These are phyloP conservation scores for Syngnathoides biaculeatus DNA, from an alignment of 2,113 vertebrate genomes.

Conservation along the genomic window DNA sequence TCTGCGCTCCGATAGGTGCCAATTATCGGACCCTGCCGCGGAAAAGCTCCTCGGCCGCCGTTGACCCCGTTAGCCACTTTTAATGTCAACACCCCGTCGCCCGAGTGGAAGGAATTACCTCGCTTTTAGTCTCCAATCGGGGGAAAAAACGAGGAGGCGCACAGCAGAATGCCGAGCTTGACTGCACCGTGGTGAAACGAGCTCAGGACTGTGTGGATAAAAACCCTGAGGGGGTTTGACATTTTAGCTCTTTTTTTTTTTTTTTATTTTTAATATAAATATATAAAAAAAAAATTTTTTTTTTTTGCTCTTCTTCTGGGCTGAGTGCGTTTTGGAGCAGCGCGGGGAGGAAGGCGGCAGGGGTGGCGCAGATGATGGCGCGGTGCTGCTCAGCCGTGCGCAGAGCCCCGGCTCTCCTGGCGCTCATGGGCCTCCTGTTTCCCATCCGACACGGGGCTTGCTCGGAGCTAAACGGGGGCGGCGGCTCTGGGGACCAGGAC, in stretches of 20 bases:
- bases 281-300: neutral
- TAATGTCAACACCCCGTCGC: slow-evolving; percentile 73
- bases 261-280: neutral
- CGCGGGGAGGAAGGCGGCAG: neutral
- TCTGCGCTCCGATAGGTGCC: slow-evolving; percentile 77
- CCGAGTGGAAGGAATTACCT: slow-evolving; percentile 69
- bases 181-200: slow-evolving; percentile 48
- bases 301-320: slow-evolving; percentile 44
- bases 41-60: slow-evolving; percentile 60
- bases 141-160: slow-evolving; percentile 43
- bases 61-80: slow-evolving; percentile 69
- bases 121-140: slow-evolving; percentile 44
- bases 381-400: slow-evolving; percentile 64
- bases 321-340: slow-evolving; percentile 37
- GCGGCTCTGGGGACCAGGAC: slow-evolving; percentile 72
- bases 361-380: slow-evolving; percentile 61
- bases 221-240: slow-evolving; percentile 58
- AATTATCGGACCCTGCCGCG: slow-evolving; percentile 61
- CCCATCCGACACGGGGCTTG: slow-evolving; percentile 80
- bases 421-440: slow-evolving; percentile 78
- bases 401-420: slow-evolving; percentile 74
- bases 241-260: slow-evolving; percentile 47
- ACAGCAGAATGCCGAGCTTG: slow-evolving; percentile 50
- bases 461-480: slow-evolving; percentile 67
- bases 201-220: slow-evolving; percentile 58